These are phyloP conservation scores for Dasysyrphus tricinctus DNA, from an alignment of 2,888 invertebrate genomes.

Conservation along the genomic window DNA sequence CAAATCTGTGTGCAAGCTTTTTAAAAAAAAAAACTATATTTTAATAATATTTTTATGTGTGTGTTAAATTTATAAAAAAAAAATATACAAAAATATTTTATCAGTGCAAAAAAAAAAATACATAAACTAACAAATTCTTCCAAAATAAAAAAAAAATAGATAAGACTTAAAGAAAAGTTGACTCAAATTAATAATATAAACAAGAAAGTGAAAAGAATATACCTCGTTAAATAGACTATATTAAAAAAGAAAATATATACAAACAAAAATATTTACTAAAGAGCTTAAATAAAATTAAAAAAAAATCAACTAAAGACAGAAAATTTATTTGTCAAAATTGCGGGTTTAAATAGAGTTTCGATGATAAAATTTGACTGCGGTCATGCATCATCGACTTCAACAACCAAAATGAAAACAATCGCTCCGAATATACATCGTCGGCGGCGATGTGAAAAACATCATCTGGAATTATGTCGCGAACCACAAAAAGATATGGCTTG, in stretches of 20 bases:
- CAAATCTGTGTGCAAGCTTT: slow-evolving; percentile 39
- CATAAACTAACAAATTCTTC: slow-evolving; percentile 58
- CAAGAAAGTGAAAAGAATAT: slow-evolving; percentile 52
- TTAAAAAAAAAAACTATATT: neutral
- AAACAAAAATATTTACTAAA: neutral
- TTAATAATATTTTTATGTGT: slow-evolving; percentile 6
- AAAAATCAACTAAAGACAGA: neutral
- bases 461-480: slow-evolving; percentile 84
- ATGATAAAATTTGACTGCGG: slow-evolving; percentile 71
- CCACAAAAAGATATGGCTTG: slow-evolving; percentile 84
- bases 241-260: slow-evolving; percentile 20
- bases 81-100: slow-evolving; percentile 18
- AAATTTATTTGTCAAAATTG: slow-evolving; percentile 16
- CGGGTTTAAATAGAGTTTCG: slow-evolving; percentile 22
- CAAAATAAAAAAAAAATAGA: slow-evolving; percentile 31
- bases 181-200: neutral
- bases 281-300: neutral
- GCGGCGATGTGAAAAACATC: slow-evolving; percentile 87
- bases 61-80: slow-evolving; percentile 22
- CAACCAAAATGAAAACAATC: slow-evolving; percentile 86
- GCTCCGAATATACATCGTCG: slow-evolving; percentile 86
- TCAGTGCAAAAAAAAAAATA: slow-evolving; percentile 39
- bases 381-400: slow-evolving; percentile 65
- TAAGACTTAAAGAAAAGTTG: slow-evolving; percentile 27
- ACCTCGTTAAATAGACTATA: slow-evolving; percentile 64